Base-by-base conservation (phyloP, 2,797 vertebrate genomes). In the Mormyrops boulengeri region DNA sequence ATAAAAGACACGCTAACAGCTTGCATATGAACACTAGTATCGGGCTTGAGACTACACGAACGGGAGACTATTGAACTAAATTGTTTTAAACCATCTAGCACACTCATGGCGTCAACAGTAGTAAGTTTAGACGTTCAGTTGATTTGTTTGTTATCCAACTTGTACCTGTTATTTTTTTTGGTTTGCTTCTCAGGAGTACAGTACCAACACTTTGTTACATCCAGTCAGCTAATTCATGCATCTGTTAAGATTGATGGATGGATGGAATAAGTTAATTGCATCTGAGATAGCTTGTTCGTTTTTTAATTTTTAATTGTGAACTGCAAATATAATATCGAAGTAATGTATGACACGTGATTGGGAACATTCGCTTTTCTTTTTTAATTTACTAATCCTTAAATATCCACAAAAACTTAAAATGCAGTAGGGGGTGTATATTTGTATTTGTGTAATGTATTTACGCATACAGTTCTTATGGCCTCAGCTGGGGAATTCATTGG, bases 31-130 rank as follows among this genome's bases (percentile, higher is more conserved):
- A 12, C 8, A 2, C 30, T 38, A 6, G 4, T 73, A 38, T 5
- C 66, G 30, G 14, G 30, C 4, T 34, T 73, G 12, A 2, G 30
- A 73, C 66, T 38, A 12, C 12, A 73, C 66, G 12, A 26, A 52
- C 82, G 17, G 7, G 5, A 34, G 50, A 19, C 5, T 87, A 14
- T 57, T 52, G 26, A 41, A 87, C 30, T 19, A n/a, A 41, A 41
- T 57, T 87, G 50, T 57, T 87, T 38, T 3, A 55, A 55, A 55
- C 50, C 14, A 38, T 38, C 52, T 87, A 57, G 14, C 7, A 34
- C 26, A 34, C 85, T 30, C 17, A 89, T 96, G 96, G 94, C 95
- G 60, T 90, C 6, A 60, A 93, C 94, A 7, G 17, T 96, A 92
- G 96, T 96, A 92, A 94, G 95, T 90, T 9, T 66, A 47, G 60